These are phyloP conservation scores for Tiaroga cobitis DNA, from an alignment of 2,797 vertebrate genomes.

Conservation along the genomic window DNA sequence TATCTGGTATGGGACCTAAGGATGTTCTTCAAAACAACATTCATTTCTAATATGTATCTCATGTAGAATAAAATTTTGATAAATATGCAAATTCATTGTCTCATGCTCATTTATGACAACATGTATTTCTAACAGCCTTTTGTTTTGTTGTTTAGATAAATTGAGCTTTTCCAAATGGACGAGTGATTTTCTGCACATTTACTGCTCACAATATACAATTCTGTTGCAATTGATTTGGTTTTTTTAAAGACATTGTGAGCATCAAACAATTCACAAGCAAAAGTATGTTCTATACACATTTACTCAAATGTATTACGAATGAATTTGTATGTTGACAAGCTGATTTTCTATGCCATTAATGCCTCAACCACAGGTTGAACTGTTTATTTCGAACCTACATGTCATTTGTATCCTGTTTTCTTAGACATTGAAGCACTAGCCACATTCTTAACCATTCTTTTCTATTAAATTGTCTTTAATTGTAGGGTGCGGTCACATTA, in stretches of 20 bases:
- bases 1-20: constrained; percentile 67
- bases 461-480: neutral
- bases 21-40: constrained; percentile 62
- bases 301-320: neutral
- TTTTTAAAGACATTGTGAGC: neutral
- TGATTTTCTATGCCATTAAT: neutral
- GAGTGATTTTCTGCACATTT: neutral
- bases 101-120: neutral
- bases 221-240: neutral
- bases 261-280: constrained; percentile 15
- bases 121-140: neutral
- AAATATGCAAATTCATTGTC: constrained; percentile 63
- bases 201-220: neutral
- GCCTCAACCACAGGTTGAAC: neutral
- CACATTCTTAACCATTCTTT: neutral
- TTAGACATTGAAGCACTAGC: too few species aligned
- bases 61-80: constrained; percentile 73
- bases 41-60: constrained; percentile 72
- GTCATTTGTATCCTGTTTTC: neutral
- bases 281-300: neutral
- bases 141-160: neutral
- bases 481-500: neutral
- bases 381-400: neutral
- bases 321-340: neutral
- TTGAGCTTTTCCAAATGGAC: neutral